Evolutionary conservation across 2,113 vertebrate genomes (phyloP), one percentile per base, ranked within the genome.

Genomic region (Plectropomus leopardus): DNA sequence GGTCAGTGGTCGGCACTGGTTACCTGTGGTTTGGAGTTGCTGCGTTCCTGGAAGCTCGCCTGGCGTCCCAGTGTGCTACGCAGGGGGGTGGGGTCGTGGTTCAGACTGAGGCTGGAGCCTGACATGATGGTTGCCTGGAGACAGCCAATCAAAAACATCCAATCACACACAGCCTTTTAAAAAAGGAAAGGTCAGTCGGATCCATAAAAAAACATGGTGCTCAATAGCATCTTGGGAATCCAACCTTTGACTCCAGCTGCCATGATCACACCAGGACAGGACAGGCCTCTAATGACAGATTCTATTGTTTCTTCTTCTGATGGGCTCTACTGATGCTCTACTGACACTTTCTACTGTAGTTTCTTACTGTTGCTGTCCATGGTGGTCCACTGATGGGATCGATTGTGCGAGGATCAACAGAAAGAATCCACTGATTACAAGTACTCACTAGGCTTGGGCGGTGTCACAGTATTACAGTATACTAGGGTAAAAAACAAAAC

Each of bases 91-190:
- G 95, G 96, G 80, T 99, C 98, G 5, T 98, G 97, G 93, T 98
- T 98, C 94, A 99, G 93, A 88, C 97, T 99, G 92, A 98, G 92
- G 67, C 95, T 98, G 91, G 98, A 99, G 90, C 98, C 97, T 57
- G 97, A 99, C 98, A 99, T 99, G 91, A 99, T 99, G 87, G 98
- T 98, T 60, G 98, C 98, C 98, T 99, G 93, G 53, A 68, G 48
- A 88, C 50, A 83, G 54, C 30, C 73, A 65, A 85, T 47, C 1
- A 67, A 23, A 82, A 40, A 30, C 59, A 50, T 32, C 60, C 17
- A 63, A 76, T 63, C 51, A 50, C 14, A 40, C 26, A 21, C 14
- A 17, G 21, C 1, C 19, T 7, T n/a, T 21, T 47, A 67, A 14
- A n/a, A 14, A 57, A 9, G 19, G 55, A 55, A 32, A 14, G 32